phyloP scores from a whole-genome alignment of 2,888 invertebrate genomes.

The Brachylomia viminalis region DNA sequence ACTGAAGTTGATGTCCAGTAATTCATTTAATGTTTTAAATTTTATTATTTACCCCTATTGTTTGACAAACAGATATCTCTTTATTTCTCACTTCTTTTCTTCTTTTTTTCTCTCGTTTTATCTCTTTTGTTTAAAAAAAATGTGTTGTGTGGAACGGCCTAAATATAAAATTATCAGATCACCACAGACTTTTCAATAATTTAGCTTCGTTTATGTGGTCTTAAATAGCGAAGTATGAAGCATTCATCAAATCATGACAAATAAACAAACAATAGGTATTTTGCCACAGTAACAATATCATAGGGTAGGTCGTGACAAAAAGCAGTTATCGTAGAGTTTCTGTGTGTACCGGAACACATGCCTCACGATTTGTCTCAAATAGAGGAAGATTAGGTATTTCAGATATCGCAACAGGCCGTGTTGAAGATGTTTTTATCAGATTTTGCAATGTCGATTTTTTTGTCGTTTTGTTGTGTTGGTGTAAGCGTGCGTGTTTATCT shows the following conservation, averaged over 20 bases:
- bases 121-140: too few species aligned
- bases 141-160: too few species aligned
- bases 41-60: too few species aligned
- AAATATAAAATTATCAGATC: too few species aligned
- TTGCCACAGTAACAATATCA: background rate
- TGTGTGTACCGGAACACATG: conserved; percentile 35
- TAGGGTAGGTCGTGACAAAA: conserved; percentile 33
- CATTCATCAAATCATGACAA: conserved; percentile 16
- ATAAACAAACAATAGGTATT: conserved; percentile 4
- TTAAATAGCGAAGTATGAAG: background rate
- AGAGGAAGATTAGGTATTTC: conserved; percentile 16
- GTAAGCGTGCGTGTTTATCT: background rate
- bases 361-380: conserved; percentile 37
- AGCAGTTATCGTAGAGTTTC: conserved; percentile 6
- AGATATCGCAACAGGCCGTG: conserved; percentile 14
- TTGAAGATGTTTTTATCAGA: conserved; percentile 4
- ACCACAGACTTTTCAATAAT: too few species aligned
- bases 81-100: too few species aligned
- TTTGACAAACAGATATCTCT: too few species aligned
- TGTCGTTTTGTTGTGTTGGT: too few species aligned
- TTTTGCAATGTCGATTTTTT: conserved; percentile 13
- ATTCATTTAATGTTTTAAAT: too few species aligned
- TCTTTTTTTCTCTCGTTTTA: too few species aligned
- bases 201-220: too few species aligned
- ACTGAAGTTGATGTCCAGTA: too few species aligned